A percentile compares a stretch with the other conserved stretches of the same genome.
These are phyloP conservation scores for Drosophila bocki DNA, from an alignment of 1,140 invertebrate genomes.

Conservation along the genomic window DNA sequence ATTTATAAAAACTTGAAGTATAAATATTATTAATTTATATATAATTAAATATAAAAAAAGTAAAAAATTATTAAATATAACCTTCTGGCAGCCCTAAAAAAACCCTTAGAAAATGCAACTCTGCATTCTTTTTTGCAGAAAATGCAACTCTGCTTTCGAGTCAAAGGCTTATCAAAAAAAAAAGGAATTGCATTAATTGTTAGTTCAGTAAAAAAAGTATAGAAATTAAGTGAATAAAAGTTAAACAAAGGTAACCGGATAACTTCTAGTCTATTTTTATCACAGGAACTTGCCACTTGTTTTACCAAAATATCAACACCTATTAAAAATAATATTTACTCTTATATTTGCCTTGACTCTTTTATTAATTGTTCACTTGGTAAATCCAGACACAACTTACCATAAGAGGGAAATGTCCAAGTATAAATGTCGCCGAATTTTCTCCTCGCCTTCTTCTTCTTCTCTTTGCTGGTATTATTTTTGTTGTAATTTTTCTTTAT, in stretches of 20 bases:
- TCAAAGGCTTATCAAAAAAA: not conserved
- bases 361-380: not conserved
- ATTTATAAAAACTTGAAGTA: not conserved
- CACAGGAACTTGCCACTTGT: not conserved
- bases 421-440: constrained; percentile 3
- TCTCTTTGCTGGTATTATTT: not conserved
- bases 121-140: not conserved
- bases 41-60: not conserved
- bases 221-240: not conserved
- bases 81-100: not conserved
- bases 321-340: not conserved
- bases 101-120: not conserved
- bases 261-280: not conserved
- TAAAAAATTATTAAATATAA: not conserved
- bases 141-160: not conserved
- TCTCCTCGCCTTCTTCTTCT: not conserved
- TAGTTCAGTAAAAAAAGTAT: not conserved
- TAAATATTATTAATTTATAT: not conserved
- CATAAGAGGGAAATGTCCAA: constrained; percentile 14
- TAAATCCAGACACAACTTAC: not conserved
- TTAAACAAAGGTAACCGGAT: too few species aligned
- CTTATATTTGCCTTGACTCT: not conserved
- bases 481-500: not conserved
- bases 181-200: not conserved
- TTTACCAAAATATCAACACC: not conserved